Percentiles rank a stretch among this genome's conserved stretches.
Conservation (phyloP, 2,888 invertebrate genomes). For the Tyria jacobaeae region DNA sequence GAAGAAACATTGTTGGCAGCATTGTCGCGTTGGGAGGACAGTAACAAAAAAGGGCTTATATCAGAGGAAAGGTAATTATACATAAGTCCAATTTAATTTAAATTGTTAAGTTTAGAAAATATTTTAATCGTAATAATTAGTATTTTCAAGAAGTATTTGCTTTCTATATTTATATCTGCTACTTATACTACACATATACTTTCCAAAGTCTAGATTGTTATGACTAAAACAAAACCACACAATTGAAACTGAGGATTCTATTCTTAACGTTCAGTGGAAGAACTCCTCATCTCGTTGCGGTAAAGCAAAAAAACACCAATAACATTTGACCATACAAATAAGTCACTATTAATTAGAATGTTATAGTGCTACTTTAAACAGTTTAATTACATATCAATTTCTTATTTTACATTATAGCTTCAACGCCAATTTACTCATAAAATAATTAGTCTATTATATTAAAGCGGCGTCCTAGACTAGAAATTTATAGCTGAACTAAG, state of each 20-base stretch:
- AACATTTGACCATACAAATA: too few species aligned
- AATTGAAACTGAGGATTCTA: too few species aligned
- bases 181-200: too few species aligned
- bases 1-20: constrained; percentile 88
- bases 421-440: not conserved
- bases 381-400: not conserved
- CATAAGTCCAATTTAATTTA: not conserved
- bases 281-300: too few species aligned
- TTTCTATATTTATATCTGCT: too few species aligned
- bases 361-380: not conserved
- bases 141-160: too few species aligned
- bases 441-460: not conserved
- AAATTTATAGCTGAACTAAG: constrained; percentile 8
- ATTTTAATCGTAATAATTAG: too few species aligned
- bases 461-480: not conserved
- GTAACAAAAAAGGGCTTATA: constrained; percentile 87
- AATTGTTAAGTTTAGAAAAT: not conserved
- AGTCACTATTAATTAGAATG: too few species aligned
- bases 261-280: too few species aligned
- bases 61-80: constrained; percentile 85
- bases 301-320: too few species aligned
- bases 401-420: not conserved
- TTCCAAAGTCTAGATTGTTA: too few species aligned
- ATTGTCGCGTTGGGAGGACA: constrained; percentile 88
- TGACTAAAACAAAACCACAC: too few species aligned